Evolutionary conservation across 53 echinoderm and acorn worm species (phyloP).

Genomic region (Luidia sarsii): DNA sequence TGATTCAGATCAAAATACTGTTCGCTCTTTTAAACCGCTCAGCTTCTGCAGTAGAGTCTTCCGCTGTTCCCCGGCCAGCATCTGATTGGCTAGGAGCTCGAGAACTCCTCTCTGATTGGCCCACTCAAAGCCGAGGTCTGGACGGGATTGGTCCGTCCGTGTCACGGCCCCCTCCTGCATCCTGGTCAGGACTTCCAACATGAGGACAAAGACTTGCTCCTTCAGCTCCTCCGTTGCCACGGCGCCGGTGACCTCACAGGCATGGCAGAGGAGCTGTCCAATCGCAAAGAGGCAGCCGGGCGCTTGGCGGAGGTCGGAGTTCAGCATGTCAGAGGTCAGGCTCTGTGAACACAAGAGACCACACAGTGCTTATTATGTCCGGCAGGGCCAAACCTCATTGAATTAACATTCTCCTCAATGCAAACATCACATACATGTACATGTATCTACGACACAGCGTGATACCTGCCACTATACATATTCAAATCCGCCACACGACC

Average conservation of each 20-base stretch:
- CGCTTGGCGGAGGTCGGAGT: constrained; percentile 11
- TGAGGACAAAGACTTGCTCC: constrained; percentile 49
- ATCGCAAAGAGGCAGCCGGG: constrained; percentile 45
- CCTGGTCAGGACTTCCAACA: constrained; percentile 28
- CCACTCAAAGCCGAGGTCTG: constrained; percentile 17
- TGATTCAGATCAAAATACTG: background rate
- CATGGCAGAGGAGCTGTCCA: constrained; percentile 49
- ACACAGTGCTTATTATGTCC: too few relatives aligned
- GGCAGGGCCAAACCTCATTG: too few relatives aligned
- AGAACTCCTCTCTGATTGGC: constrained; percentile 29
- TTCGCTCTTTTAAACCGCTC: background rate
- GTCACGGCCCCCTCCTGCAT: constrained; percentile 37
- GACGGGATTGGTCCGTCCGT: background rate
- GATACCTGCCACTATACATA: too few relatives aligned
- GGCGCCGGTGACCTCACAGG: constrained; percentile 47
- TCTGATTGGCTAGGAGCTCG: constrained; percentile 28
- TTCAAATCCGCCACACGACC: too few relatives aligned
- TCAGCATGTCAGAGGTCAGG: constrained; percentile 15
- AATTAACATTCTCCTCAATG: too few relatives aligned
- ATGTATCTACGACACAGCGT: too few relatives aligned
- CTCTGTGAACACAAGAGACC: too few relatives aligned
- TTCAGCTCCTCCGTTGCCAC: constrained; percentile 24
- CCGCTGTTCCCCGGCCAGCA: constrained; percentile 26
- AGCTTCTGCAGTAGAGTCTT: constrained; percentile 48
- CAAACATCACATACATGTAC: too few relatives aligned